Percentiles rank a stretch among this genome's conserved stretches.
phyloP scores from a whole-genome alignment of 2,113 vertebrate genomes.

The Oreotrochilus melanogaster region DNA sequence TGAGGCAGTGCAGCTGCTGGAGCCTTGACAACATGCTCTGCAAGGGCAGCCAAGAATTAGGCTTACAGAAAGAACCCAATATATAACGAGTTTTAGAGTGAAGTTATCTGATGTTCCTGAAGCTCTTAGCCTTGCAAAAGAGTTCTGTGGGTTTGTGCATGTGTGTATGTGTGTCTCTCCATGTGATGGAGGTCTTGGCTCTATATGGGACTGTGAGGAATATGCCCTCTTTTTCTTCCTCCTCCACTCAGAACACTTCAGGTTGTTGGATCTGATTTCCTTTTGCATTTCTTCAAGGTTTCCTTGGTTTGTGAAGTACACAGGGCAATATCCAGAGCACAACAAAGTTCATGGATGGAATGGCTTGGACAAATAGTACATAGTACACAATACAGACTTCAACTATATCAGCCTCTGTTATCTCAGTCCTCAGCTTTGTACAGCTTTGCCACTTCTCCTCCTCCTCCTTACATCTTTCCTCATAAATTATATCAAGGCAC shows the following conservation, averaged over 20 bases:
- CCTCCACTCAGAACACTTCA: not conserved
- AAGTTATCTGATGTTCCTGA: not conserved
- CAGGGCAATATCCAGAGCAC: not conserved
- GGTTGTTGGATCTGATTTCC: not conserved
- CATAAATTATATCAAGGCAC: not conserved
- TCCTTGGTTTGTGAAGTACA: not conserved
- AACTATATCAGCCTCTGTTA: not conserved
- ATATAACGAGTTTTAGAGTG: not conserved
- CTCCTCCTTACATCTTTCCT: not conserved
- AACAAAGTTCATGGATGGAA: not conserved
- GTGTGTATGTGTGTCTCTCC: not conserved
- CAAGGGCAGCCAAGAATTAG: not conserved
- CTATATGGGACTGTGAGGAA: not conserved
- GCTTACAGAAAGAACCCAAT: not conserved
- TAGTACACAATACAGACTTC: not conserved
- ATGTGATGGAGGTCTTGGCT: not conserved
- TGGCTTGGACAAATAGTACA: not conserved
- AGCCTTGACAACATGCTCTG: not conserved
- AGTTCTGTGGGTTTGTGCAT: rapidly evolving
- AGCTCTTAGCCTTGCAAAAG: not conserved
- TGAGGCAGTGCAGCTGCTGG: not conserved
- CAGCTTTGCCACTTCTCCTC: not conserved
- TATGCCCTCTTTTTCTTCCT: not conserved
- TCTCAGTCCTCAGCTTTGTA: not conserved
- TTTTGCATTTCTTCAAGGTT: not conserved